Evolutionary conservation across 1,140 invertebrate genomes (phyloP).

Genomic region (Meloidogyne exigua): DNA sequence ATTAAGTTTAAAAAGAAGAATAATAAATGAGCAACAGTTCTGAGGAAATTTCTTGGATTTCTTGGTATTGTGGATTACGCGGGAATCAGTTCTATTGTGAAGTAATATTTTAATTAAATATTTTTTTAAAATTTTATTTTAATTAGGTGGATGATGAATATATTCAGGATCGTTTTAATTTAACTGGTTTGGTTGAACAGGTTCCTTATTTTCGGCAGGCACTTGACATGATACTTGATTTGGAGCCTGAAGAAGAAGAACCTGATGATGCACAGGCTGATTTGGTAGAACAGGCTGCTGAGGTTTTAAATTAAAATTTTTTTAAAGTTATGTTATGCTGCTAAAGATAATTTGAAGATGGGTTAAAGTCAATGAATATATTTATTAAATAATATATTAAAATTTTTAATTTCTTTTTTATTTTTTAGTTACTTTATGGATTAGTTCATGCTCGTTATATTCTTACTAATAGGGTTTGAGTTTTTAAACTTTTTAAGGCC

Average conservation of each 20-base stretch:
- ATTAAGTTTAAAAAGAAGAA: neutral
- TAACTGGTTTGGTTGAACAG: slow-evolving; percentile 96
- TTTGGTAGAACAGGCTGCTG: slow-evolving; percentile 95
- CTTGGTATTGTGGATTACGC: slow-evolving; percentile 96
- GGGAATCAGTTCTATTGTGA: slow-evolving; percentile 99
- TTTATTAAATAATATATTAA: no score
- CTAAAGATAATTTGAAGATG: no score
- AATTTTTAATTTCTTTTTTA: neutral
- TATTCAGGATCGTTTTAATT: slow-evolving; percentile 99
- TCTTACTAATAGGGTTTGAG: slow-evolving; percentile 81
- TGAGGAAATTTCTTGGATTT: slow-evolving; percentile 99
- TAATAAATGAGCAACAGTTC: slow-evolving; percentile 83
- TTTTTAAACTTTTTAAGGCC: neutral
- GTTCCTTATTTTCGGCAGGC: slow-evolving; percentile 98
- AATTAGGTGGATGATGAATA: slow-evolving; percentile 98
- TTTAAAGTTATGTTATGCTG: no score
- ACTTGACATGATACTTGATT: slow-evolving; percentile 96
- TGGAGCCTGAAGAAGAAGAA: slow-evolving; percentile 83
- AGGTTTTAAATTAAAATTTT: slow-evolving; percentile 78
- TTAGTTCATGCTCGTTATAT: slow-evolving; percentile 98
- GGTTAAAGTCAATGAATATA: no score
- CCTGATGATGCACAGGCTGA: slow-evolving; percentile 91
- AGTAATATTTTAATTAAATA: slow-evolving; percentile 65
- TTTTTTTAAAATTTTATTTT: slow-evolving; percentile 41
- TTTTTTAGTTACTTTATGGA: slow-evolving; percentile 76